Conservation (phyloP, 53 echinoderm and acorn worm species). For the Echinarachnius parma region DNA sequence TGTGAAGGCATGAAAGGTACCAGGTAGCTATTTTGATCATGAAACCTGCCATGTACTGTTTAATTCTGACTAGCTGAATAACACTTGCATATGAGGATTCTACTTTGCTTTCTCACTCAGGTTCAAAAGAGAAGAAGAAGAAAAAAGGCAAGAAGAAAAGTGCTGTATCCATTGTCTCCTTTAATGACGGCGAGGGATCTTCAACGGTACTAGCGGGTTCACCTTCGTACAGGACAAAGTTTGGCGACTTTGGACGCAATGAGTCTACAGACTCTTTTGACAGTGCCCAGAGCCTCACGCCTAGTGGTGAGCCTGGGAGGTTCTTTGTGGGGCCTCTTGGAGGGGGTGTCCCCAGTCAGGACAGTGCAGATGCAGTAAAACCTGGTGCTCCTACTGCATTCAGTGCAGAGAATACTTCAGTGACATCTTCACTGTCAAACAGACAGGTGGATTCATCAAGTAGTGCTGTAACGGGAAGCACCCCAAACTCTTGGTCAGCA, state of each 20-base stretch:
- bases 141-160: slow-evolving; percentile 95
- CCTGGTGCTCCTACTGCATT: neutral
- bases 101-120: slow-evolving; percentile 6
- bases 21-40: too few species aligned
- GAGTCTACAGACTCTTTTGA: slow-evolving; percentile 57
- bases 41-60: too few species aligned
- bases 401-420: slow-evolving; percentile 1
- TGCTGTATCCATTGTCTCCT: slow-evolving; percentile 84
- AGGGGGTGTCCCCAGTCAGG: neutral
- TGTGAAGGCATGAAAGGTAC: too few species aligned
- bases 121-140: slow-evolving; percentile 83
- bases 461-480: neutral
- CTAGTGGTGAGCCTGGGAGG: slow-evolving; percentile 10
- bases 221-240: slow-evolving; percentile 35
- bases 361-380: neutral
- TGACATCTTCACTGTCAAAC: neutral
- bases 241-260: slow-evolving; percentile 45
- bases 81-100: neutral
- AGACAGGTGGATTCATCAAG: neutral
- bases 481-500: slow-evolving; percentile 6
- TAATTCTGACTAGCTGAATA: too few species aligned
- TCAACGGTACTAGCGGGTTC: slow-evolving; percentile 57
- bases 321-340: neutral
- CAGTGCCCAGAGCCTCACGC: slow-evolving; percentile 12
- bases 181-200: slow-evolving; percentile 71